Base-by-base conservation (phyloP, 37 sponge, comb jelly and placozoan genomes). In the Oscarella lobularis region DNA sequence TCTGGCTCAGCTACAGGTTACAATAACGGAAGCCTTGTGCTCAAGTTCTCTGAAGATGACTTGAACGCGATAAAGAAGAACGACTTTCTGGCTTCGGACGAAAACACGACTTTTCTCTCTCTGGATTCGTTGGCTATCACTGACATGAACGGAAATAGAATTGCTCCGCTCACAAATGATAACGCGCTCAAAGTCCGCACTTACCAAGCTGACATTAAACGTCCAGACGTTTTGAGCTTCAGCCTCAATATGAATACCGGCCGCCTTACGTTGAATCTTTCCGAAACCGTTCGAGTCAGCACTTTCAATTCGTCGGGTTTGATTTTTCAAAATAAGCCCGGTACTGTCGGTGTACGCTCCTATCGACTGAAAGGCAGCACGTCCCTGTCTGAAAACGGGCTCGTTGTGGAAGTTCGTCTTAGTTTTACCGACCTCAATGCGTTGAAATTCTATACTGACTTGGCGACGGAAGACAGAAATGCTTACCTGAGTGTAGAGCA, bases 401-500 rank as follows among this genome's bases (percentile, higher is more conserved):
- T 84, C 69, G 76, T 66, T 20, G 73, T 84, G 1, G 33, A 39
- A 14, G 76, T 89, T 1, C 33, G 41, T 35, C 76, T 93, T 33
- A 78, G 84, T 2, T 66, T 67, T 4, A 31, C 39, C 41, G 94
- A 93, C 74, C 65, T 93, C 31, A 86, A 86, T 81, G 29, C 66
- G 20, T 75, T 93, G 37, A 89, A 93, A 39, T 37, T 38, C 36
- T 38, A 73, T 6, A 41, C 79, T 33, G 66, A 66, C 37, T 39
- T 89, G 2, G 90, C 90, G 27, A 82, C 75, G 4, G 67, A 38
- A 39, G 35, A 54, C 1, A 81, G 73, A 30, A 80, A 81, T 41
- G 87, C 94, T 29, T 93, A 48, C 39, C 70, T 86, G 33, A 84
- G 80, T 2, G 40, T 88, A 36, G 67, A 73, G n/a, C 82, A 87